Base-by-base conservation (phyloP, 2,113 vertebrate species). In the Setophaga kirtlandii region DNA sequence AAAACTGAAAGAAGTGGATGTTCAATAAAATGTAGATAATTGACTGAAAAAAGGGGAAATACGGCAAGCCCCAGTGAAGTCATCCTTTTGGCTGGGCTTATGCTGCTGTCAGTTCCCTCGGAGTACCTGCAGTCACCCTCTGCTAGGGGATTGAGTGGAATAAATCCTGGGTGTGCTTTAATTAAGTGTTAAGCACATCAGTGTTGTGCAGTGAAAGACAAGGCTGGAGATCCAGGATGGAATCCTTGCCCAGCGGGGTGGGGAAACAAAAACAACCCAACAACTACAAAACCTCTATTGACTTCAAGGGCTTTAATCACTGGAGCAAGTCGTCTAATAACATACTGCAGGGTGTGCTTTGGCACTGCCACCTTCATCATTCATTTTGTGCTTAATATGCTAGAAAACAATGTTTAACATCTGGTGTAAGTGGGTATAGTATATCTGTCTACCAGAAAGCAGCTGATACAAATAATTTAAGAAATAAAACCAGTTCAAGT, bases 131-230 rank as follows among this genome's bases (percentile, higher is more conserved):
- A 46, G 41, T 8, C 28, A n/a, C 69, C 68, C 73, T 93, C 89
- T 86, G 15, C 69, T 39, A 23, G 75, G 83, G 90, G 92, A 52
- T 28, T 35, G 68, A 74, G 31, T 30, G 53, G 79, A 83, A 90
- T 50, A 90, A 94, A 90, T 67, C 60, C 63, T 33, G 79, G 65
- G 53, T 68, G 77, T 90, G 82, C 75, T 93, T 88, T 89, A 83
- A 85, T 21, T 60, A 80, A 63, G 64, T 11, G 44, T 41, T 91
- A 75, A 92, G 83, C 68, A 77, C 73, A 25, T 63, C 59, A 37
- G 80, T n/a, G 76, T 35, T 76, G 82, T 46, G 82, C 67, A 65
- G 42, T 65, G 81, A 87, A 94, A 79, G 80, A 78, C 49, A 9
- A 68, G 70, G 77, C 87, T 89, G 88, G 56, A 86, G 71, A 92